Percentiles rank a stretch among this genome's conserved stretches.
Conservation (phyloP, 2,888 invertebrate genomes). For the Lasioglossum pauxillum region DNA sequence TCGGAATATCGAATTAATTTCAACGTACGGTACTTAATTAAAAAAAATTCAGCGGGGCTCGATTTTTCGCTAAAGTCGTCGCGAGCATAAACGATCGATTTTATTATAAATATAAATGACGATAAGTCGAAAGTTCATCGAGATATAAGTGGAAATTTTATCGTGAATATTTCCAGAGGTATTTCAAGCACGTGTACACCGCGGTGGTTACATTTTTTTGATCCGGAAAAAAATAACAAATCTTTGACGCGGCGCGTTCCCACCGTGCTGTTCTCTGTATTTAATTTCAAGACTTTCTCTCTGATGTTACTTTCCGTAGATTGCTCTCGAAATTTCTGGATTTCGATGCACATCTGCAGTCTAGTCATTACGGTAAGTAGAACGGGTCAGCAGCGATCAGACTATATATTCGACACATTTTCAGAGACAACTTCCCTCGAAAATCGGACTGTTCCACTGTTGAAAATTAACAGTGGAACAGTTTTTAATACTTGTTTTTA, state of each 20-base stretch:
- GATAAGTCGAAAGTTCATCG: neutral
- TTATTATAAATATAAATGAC: neutral
- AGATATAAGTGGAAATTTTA: neutral
- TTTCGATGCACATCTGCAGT: constrained; percentile 7
- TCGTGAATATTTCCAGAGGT: neutral
- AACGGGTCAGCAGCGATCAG: constrained; percentile 5
- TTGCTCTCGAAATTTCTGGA: neutral
- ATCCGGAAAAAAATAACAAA: neutral
- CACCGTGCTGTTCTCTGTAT: neutral
- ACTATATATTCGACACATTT: neutral
- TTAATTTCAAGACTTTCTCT: neutral
- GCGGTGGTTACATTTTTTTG: neutral
- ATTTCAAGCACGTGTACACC: neutral
- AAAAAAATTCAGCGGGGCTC: neutral
- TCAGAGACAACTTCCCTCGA: neutral
- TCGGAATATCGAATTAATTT: neutral
- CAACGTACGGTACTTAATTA: neutral
- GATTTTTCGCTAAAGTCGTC: neutral
- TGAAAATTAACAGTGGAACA: neutral
- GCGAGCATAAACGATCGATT: neutral
- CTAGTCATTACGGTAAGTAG: constrained; percentile 5
- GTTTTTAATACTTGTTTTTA: neutral
- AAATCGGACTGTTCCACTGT: neutral
- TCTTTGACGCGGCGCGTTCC: neutral
- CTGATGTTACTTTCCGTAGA: neutral